Evolutionary conservation across 2,113 vertebrate species (phyloP).

Genomic region (Eulemur rufifrons): DNA sequence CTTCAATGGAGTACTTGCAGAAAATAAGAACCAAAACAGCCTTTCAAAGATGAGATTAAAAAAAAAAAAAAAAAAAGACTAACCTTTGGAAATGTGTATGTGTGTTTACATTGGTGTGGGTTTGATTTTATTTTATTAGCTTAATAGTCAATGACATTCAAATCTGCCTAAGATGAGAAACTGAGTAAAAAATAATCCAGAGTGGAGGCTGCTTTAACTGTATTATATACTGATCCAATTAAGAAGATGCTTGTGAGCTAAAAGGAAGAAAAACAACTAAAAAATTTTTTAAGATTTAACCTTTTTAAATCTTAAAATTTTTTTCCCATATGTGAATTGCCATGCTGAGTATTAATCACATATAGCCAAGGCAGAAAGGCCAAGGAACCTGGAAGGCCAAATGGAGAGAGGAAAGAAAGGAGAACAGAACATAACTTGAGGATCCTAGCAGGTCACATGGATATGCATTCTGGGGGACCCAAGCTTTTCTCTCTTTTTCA

Average conservation of each 20-base stretch:
- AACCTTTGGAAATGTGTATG: neutral
- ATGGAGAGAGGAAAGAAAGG: neutral
- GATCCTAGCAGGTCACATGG: accelerated
- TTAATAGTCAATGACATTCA: neutral
- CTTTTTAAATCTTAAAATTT: neutral
- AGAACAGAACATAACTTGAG: neutral
- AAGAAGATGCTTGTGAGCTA: neutral
- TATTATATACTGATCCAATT: neutral
- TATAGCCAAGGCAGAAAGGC: neutral
- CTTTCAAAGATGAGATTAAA: neutral
- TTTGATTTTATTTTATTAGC: neutral
- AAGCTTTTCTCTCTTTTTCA: neutral
- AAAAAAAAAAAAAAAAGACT: neutral
- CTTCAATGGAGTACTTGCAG: neutral
- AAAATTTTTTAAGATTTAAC: neutral
- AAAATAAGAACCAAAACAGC: neutral
- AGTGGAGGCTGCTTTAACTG: neutral
- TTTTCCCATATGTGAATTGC: neutral
- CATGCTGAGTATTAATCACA: neutral
- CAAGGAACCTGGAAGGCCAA: neutral
- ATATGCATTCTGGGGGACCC: neutral
- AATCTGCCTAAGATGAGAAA: neutral
- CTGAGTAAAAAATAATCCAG: neutral
- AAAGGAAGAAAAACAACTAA: neutral
- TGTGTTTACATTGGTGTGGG: neutral